phyloP scores from a whole-genome alignment of 2,888 invertebrate genomes.

The Chrysodeixis includens region DNA sequence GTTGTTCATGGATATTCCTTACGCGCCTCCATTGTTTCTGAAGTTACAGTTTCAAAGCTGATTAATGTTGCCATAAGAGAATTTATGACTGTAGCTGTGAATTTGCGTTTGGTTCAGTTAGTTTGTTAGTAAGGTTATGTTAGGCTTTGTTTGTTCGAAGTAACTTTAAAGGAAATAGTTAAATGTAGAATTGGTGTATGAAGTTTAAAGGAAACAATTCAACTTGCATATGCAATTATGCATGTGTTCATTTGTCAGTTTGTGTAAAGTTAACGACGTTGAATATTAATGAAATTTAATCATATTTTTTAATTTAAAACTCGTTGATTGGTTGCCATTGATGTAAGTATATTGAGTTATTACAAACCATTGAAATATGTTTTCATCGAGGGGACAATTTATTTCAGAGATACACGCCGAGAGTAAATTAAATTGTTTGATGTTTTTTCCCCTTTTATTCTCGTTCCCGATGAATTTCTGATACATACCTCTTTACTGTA shows the following conservation, averaged over 20 bases:
- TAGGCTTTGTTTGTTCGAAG: constrained; percentile 9
- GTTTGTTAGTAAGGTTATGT: constrained; percentile 12
- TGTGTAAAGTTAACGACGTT: background rate
- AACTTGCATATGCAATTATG: background rate
- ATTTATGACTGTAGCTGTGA: constrained; percentile 41
- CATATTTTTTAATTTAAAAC: too few species aligned
- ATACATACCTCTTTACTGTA: constrained; percentile 11
- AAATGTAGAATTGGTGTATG: background rate
- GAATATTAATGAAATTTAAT: too few species aligned
- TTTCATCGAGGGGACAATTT: too few species aligned
- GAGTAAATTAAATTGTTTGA: background rate
- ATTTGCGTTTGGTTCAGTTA: constrained; percentile 19
- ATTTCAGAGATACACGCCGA: too few species aligned
- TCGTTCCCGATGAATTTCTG: constrained; percentile 20
- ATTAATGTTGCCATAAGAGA: constrained; percentile 33
- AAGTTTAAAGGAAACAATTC: too few species aligned
- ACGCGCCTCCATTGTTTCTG: constrained; percentile 41
- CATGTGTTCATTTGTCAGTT: background rate
- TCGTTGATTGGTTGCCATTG: too few species aligned
- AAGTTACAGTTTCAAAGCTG: constrained; percentile 46
- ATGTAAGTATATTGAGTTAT: too few species aligned
- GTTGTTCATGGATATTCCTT: constrained; percentile 27
- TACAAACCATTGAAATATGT: too few species aligned
- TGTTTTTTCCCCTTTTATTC: constrained; percentile 9
- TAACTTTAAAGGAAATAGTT: background rate